These are phyloP conservation scores for Maccullochella peelii DNA, from an alignment of 2,113 vertebrate genomes.

Conservation along the genomic window DNA sequence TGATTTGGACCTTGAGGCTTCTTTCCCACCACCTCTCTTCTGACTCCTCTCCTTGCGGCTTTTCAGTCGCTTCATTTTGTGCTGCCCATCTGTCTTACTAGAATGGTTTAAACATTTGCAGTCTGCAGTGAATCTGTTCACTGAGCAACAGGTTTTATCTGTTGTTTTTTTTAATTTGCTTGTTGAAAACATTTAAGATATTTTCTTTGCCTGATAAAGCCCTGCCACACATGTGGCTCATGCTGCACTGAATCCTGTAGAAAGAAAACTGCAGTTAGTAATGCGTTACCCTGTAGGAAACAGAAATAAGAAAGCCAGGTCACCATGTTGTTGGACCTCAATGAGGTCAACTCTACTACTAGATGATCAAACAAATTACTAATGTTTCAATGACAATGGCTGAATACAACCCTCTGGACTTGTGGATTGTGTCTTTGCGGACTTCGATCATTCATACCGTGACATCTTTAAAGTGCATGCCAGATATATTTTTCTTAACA, in stretches of 20 bases:
- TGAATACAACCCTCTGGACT: background rate
- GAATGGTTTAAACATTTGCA: conserved; percentile 21
- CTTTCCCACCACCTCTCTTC: conserved; percentile 48
- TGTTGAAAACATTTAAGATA: conserved; percentile 28
- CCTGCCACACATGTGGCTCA: conserved; percentile 58
- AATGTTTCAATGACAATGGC: background rate
- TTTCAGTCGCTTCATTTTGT: conserved; percentile 80
- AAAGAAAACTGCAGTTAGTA: conserved; percentile 11
- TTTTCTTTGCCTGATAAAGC: conserved; percentile 51
- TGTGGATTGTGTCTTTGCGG: background rate
- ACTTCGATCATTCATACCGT: background rate
- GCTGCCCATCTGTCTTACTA: conserved; percentile 22
- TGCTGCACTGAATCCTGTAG: conserved; percentile 58
- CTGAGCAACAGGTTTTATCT: conserved; percentile 28
- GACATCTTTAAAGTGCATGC: background rate
- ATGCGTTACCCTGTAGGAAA: background rate
- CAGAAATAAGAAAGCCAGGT: background rate
- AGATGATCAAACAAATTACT: background rate
- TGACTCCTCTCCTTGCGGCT: conserved; percentile 81
- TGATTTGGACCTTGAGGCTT: conserved; percentile 34
- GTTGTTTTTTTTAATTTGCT: conserved; percentile 38
- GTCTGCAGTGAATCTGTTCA: background rate
- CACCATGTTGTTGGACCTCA: conserved; percentile 1
- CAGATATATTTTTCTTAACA: background rate
- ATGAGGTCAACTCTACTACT: background rate